Conservation (phyloP, 2,113 vertebrate genomes). For the Lagopus leucura region DNA sequence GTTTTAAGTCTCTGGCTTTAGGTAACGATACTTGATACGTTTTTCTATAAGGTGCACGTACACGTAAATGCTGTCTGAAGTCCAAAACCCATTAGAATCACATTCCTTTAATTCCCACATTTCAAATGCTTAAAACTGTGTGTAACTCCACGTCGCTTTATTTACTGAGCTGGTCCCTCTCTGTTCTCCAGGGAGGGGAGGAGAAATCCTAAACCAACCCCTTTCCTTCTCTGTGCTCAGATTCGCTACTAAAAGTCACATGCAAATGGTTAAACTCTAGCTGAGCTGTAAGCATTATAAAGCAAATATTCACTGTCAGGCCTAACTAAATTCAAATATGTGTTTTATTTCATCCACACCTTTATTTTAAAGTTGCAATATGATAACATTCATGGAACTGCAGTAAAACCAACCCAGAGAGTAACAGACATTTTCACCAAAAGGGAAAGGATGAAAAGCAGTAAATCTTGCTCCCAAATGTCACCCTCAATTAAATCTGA, state of each 20-base stretch:
- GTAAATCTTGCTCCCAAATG: conserved; percentile 15
- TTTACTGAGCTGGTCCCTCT: not conserved
- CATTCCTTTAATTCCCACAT: not conserved
- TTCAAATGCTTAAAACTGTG: not conserved
- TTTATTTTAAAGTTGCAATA: not conserved
- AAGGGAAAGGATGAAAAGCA: conserved; percentile 6
- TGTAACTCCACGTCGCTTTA: not conserved
- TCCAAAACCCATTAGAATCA: not conserved
- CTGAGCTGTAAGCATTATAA: not conserved
- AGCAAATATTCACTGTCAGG: not conserved
- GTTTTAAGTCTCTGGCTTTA: not conserved
- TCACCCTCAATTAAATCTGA: conserved; percentile 47
- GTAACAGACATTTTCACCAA: conserved; percentile 24
- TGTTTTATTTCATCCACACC: not conserved
- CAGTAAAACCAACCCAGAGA: conserved; percentile 25
- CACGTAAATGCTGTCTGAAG: not conserved
- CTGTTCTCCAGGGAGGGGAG: not conserved
- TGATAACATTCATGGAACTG: conserved; percentile 18
- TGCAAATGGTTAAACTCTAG: not conserved
- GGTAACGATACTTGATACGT: not conserved
- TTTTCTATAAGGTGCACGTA: not conserved
- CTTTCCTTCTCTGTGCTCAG: not conserved
- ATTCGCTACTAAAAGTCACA: not conserved
- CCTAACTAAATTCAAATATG: not conserved
- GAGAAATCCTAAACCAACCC: not conserved